Evolutionary conservation across 2,888 invertebrate genomes (phyloP), one percentile per base, ranked within the genome.

Genomic region (Penaeus monodon): DNA sequence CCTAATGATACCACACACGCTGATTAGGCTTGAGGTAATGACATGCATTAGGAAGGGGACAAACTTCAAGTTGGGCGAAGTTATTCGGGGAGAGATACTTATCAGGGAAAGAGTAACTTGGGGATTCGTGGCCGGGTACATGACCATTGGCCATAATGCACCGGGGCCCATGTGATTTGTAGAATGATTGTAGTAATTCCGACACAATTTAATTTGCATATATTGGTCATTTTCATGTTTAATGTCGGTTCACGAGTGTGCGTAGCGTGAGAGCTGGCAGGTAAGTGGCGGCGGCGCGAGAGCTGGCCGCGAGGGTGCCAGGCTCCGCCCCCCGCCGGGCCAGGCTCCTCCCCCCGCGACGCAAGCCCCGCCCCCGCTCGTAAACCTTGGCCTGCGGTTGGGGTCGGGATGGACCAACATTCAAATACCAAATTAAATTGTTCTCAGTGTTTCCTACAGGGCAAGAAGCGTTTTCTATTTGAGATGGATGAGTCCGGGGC

Each of bases 361-460:
- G 65, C 70, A 64, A 38, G 73, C 81, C 8, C 81, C 81, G 81
- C 81, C 81, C 70, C 33, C 57, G 7, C 38, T 81, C 84, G 84
- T 84, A 84, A 84, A 84, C 84, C 77, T 66, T 76, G 84, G 84
- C 49, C 27, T 84, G 84, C 49, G 84, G 84, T 84, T 65, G 57
- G 49, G 83, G 76, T 64, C 65, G 73, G 33, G 44, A 76, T 33
- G 84, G 84, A 49, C 76, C 65, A 84, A 84, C 77, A 84, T 78
- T 84, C 84, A 78, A 84, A 84, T 77, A 78, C 84, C 49, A 84
- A 84, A 82, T 82, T 82, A 82, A 74, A 84, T 84, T 65, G 84
- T 84, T 77, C 29, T n/a, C 20, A 29, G 20, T 24, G 77, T 84
- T 77, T 77, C 84, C 77, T n/a, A 49, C 29, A 84, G 68, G 66